Percentiles rank a stretch among this genome's conserved stretches.
Evolutionary conservation across 2,797 vertebrate genomes (phyloP).

Genomic region (Pelochelys cantorii): DNA sequence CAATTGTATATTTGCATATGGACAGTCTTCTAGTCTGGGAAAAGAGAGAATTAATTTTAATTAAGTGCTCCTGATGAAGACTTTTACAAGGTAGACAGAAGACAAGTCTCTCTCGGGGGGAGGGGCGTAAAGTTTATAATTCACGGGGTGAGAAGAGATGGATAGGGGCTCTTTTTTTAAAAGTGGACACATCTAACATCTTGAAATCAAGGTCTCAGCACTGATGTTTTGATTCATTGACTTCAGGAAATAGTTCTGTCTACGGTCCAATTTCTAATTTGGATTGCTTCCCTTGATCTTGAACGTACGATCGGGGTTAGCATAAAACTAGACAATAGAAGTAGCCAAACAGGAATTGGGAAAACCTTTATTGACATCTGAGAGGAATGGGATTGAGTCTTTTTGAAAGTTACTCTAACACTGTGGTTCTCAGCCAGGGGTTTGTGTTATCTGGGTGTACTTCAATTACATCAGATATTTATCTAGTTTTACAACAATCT

Average conservation of each 20-base stretch:
- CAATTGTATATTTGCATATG: neutral
- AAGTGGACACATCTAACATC: neutral
- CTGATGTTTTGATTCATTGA: neutral
- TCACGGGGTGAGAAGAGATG: neutral
- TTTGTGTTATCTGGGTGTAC: too few species aligned
- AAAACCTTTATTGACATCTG: neutral
- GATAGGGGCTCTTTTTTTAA: neutral
- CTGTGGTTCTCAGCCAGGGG: too few species aligned
- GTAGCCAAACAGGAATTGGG: neutral
- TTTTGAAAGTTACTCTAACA: neutral
- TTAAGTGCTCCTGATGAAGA: neutral
- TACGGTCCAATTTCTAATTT: neutral
- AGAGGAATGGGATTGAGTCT: neutral
- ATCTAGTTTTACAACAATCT: too few species aligned
- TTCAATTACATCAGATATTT: too few species aligned
- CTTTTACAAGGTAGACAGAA: neutral
- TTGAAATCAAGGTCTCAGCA: neutral
- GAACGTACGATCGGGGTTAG: neutral
- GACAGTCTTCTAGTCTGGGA: neutral
- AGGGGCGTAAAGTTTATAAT: neutral
- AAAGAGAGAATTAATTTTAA: neutral
- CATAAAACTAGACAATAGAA: too few species aligned
- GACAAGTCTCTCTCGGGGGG: neutral
- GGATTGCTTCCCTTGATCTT: neutral
- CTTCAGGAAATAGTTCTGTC: neutral